Evolutionary conservation across 2,888 invertebrate genomes (phyloP).

Genomic region (Oligia latruncula): DNA sequence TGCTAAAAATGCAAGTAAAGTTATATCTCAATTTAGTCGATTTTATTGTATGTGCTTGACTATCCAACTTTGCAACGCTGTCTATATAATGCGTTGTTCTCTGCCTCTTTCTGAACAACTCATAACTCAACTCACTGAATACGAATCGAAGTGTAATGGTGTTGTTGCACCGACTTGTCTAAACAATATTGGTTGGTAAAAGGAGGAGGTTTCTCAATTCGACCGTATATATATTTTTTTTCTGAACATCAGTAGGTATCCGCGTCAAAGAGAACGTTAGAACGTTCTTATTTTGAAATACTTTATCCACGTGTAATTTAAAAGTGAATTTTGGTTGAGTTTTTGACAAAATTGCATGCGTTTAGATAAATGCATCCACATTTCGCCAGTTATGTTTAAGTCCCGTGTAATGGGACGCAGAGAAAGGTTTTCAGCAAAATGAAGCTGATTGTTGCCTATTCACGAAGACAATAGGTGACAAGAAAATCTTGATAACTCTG

Average conservation of each 20-base stretch:
- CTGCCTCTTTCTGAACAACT: not conserved
- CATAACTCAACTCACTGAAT: not conserved
- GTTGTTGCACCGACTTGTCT: not conserved
- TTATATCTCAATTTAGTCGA: constrained; percentile 25
- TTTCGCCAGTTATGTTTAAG: too few species aligned
- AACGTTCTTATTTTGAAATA: not conserved
- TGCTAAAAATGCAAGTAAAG: constrained; percentile 48
- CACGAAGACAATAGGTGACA: too few species aligned
- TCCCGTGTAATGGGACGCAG: too few species aligned
- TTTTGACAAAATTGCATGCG: too few species aligned
- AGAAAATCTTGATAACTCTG: too few species aligned
- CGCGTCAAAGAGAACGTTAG: not conserved
- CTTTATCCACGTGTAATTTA: not conserved
- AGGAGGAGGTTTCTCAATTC: not conserved
- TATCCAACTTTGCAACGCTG: not conserved
- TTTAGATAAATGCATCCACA: too few species aligned
- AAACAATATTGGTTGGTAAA: not conserved
- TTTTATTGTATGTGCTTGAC: constrained; percentile 2
- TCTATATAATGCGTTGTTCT: not conserved
- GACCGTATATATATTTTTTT: too few species aligned
- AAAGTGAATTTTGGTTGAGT: not conserved
- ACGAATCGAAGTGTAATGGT: not conserved
- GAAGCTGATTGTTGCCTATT: too few species aligned
- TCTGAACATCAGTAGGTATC: too few species aligned
- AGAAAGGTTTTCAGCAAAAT: too few species aligned